Evolutionary conservation across 2,113 vertebrate species (phyloP).

Genomic region (Calyptommatus sinebrachiatus): DNA sequence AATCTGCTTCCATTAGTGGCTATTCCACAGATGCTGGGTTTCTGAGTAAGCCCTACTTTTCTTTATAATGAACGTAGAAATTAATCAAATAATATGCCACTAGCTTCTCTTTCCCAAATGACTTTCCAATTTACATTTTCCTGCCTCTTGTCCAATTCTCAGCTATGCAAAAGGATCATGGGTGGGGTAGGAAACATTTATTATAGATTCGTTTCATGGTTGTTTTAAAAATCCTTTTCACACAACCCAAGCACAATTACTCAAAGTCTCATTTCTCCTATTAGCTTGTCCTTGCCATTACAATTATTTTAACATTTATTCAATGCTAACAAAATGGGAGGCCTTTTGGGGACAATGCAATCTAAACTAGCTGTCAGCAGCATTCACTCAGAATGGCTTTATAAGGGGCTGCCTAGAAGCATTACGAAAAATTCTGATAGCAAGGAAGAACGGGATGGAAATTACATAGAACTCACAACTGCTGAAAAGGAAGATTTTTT

Average conservation of each 20-base stretch:
- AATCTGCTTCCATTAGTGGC: constrained; percentile 2
- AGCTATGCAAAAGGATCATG: constrained; percentile 3
- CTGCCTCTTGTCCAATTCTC: constrained; percentile 8
- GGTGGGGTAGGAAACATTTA: neutral
- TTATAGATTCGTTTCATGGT: neutral
- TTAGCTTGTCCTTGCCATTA: neutral
- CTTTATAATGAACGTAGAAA: neutral
- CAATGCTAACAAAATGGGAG: neutral
- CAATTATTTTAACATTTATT: neutral
- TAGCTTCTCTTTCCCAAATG: neutral
- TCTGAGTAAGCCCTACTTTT: constrained; percentile 5
- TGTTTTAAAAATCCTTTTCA: constrained; percentile 1
- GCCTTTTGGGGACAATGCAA: neutral
- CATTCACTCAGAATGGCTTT: neutral
- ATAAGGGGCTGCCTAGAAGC: neutral
- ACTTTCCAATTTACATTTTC: neutral
- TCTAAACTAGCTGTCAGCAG: neutral
- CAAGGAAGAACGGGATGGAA: neutral
- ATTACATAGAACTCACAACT: neutral
- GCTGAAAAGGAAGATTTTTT: neutral
- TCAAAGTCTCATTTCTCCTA: neutral
- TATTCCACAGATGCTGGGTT: constrained; percentile 1
- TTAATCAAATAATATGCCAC: constrained; percentile 22
- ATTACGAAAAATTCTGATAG: neutral
- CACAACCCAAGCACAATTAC: neutral